Evolutionary conservation across 2,113 vertebrate genomes (phyloP).

Genomic region (Oostethus manadensis): DNA sequence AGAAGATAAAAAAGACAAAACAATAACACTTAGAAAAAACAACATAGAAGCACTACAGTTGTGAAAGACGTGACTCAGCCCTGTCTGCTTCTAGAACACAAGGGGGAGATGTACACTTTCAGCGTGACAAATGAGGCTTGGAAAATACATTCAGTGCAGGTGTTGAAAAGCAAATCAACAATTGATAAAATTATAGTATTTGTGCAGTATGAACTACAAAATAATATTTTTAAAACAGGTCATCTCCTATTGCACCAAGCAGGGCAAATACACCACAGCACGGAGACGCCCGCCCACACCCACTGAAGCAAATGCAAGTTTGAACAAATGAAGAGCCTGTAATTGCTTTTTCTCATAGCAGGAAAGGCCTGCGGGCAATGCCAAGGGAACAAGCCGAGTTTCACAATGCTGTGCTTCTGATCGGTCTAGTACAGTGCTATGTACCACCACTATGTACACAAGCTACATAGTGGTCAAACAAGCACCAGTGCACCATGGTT

Average conservation of each 20-base stretch:
- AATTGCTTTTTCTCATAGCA: conserved; percentile 53
- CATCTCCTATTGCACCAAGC: conserved; percentile 19
- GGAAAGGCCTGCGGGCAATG: conserved; percentile 43
- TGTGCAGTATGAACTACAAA: background rate
- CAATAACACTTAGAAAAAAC: background rate
- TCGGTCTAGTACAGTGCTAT: conserved; percentile 34
- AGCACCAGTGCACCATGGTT: conserved; percentile 23
- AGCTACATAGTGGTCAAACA: conserved; percentile 35
- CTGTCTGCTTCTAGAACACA: conserved; percentile 21
- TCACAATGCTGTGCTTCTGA: conserved; percentile 27
- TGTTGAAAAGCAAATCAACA: background rate
- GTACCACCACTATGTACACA: conserved; percentile 31
- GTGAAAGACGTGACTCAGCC: background rate
- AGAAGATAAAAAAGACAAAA: conserved; percentile 25
- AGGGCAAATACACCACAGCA: conserved; percentile 17
- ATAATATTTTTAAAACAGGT: background rate
- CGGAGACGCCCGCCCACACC: conserved; percentile 31
- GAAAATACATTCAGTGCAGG: conserved; percentile 21
- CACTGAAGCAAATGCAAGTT: conserved; percentile 45
- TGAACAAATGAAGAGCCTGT: conserved; percentile 55
- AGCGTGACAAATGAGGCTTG: conserved; percentile 11
- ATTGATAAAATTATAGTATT: conserved; percentile 7
- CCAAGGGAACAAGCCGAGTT: conserved; percentile 36
- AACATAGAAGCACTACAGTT: conserved; percentile 7
- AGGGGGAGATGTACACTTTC: conserved; percentile 2